These are phyloP conservation scores for Parnassius glacialis DNA, from an alignment of 2,888 invertebrate species.

Conservation along the genomic window DNA sequence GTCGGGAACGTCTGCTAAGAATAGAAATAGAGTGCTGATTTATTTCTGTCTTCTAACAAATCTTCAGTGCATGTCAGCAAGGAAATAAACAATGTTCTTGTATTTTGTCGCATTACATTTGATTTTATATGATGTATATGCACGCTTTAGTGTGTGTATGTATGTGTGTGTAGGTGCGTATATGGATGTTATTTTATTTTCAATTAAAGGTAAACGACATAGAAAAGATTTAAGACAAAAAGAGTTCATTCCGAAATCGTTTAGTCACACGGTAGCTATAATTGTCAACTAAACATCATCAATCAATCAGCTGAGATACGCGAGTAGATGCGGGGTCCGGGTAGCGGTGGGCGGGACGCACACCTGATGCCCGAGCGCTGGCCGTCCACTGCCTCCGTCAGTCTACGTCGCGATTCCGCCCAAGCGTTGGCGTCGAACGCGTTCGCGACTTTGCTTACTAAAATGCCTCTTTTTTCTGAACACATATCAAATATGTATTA, in stretches of 20 bases:
- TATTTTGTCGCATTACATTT: background rate
- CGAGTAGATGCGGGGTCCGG: constrained; percentile 39
- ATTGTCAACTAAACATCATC: constrained; percentile 63
- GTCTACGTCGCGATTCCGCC: constrained; percentile 56
- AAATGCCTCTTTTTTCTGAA: constrained; percentile 86
- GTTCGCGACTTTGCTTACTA: constrained; percentile 45
- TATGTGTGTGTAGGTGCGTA: no score
- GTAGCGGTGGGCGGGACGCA: constrained; percentile 46
- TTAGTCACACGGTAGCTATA: constrained; percentile 55
- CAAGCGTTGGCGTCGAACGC: constrained; percentile 44
- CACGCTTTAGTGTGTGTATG: no score
- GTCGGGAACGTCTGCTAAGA: constrained; percentile 19
- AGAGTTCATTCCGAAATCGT: constrained; percentile 49
- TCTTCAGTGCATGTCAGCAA: constrained; percentile 16
- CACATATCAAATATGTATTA: constrained; percentile 82
- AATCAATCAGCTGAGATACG: constrained; percentile 68
- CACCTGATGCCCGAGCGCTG: constrained; percentile 44
- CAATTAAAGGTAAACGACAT: constrained; percentile 8
- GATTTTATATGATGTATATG: background rate
- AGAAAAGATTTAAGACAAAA: constrained; percentile 7
- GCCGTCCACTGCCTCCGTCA: constrained; percentile 42
- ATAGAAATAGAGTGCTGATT: constrained; percentile 23
- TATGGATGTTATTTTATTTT: background rate
- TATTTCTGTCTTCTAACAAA: constrained; percentile 25
- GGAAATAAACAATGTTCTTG: constrained; percentile 7